Conservation (phyloP, 2,113 vertebrate species). For the Rhipidura dahli region DNA sequence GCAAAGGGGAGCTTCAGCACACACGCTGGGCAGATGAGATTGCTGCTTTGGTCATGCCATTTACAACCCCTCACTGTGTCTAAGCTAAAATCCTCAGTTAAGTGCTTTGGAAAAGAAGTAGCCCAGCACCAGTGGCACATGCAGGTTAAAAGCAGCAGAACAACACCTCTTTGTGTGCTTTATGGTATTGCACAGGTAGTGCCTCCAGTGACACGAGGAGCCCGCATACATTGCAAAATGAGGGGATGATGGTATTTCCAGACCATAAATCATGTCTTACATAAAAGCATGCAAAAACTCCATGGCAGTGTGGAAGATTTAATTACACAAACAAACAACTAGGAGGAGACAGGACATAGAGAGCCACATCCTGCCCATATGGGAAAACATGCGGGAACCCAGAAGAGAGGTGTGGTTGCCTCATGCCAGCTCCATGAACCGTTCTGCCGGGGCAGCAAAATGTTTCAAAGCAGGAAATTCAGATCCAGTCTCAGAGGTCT, state of each 20-base stretch:
- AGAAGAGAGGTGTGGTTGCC: conserved; percentile 45
- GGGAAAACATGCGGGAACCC: conserved; percentile 11
- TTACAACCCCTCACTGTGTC: neutral
- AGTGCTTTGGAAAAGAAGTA: neutral
- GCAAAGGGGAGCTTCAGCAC: neutral
- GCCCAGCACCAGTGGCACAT: neutral
- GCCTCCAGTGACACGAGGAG: neutral
- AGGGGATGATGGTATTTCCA: neutral
- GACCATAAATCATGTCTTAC: neutral
- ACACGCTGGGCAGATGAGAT: neutral
- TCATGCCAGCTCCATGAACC: conserved; percentile 2
- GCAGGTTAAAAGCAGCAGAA: neutral
- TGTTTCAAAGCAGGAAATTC: conserved; percentile 41
- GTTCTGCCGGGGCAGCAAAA: conserved; percentile 5
- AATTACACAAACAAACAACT: conserved; percentile 37
- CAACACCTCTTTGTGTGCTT: neutral
- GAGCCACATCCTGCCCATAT: conserved; percentile 55
- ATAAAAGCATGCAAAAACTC: neutral
- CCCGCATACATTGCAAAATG: accelerated
- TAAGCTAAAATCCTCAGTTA: neutral
- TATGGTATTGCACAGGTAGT: neutral
- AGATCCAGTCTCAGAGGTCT: conserved; percentile 1
- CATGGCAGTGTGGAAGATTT: neutral
- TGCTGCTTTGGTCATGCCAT: neutral
- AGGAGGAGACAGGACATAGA: neutral